phyloP scores from a whole-genome alignment of 92 coral and sea anemone genomes.

The Umimayanthus kanabou region DNA sequence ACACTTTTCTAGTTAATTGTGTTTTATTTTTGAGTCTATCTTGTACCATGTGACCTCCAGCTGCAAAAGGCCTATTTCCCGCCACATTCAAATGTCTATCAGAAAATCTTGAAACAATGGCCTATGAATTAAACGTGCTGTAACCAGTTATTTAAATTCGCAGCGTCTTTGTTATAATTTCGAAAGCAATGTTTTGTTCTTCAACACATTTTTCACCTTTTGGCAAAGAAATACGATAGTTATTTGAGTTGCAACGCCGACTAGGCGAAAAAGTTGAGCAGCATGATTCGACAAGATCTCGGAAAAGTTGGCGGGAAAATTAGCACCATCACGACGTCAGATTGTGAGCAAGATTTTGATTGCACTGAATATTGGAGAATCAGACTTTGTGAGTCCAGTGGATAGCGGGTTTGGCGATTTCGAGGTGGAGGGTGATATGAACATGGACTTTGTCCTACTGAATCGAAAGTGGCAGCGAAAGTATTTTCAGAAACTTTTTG shows the following conservation, averaged over 20 bases:
- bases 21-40: too few relatives aligned
- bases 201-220: neutral
- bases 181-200: neutral
- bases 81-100: too few relatives aligned
- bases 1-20: too few relatives aligned
- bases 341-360: neutral
- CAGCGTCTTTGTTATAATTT: too few relatives aligned
- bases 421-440: neutral
- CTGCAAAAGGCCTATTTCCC: too few relatives aligned
- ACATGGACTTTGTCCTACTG: neutral
- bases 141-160: too few relatives aligned
- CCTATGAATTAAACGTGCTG: too few relatives aligned
- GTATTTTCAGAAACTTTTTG: too few relatives aligned
- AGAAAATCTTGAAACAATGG: too few relatives aligned
- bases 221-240: neutral
- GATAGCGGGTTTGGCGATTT: constrained; percentile 25
- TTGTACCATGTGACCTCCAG: too few relatives aligned
- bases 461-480: too few relatives aligned
- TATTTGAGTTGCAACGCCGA: neutral
- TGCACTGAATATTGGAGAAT: neutral
- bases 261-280: constrained; percentile 2
- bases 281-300: neutral
- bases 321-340: neutral
- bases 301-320: constrained; percentile 2
- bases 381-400: constrained; percentile 1